Conservation (phyloP, 2,888 invertebrate genomes). For the Drosophila neotestacea region DNA sequence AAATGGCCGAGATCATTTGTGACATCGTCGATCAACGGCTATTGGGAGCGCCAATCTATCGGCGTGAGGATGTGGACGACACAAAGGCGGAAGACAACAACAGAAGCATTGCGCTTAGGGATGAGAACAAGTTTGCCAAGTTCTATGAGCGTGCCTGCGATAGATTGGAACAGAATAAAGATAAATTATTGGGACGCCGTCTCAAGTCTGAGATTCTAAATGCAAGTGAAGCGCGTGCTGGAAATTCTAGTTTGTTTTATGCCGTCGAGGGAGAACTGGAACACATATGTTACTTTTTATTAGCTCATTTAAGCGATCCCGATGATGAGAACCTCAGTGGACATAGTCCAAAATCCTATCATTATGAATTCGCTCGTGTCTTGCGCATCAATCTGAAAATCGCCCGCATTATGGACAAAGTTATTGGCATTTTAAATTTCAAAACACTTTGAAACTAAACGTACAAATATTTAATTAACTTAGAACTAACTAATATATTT, state of each 20-base stretch:
- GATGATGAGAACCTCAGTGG: slow-evolving; percentile 79
- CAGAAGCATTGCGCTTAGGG: slow-evolving; percentile 9
- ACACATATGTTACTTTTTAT: slow-evolving; percentile 80
- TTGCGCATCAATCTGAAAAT: slow-evolving; percentile 75
- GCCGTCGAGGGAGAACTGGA: slow-evolving; percentile 80
- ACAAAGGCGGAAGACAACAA: background rate
- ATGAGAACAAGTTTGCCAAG: slow-evolving; percentile 56
- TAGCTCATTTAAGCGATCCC: slow-evolving; percentile 82
- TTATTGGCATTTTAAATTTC: slow-evolving; percentile 58
- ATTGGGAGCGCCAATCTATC: slow-evolving; percentile 50
- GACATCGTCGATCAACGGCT: slow-evolving; percentile 75
- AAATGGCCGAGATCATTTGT: slow-evolving; percentile 76
- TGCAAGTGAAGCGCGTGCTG: slow-evolving; percentile 76
- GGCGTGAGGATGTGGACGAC: slow-evolving; percentile 29
- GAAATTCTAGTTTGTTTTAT: slow-evolving; percentile 78
- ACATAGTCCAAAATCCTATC: slow-evolving; percentile 76
- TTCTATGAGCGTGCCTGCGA: slow-evolving; percentile 70
- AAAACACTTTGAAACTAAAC: slow-evolving; percentile 26
- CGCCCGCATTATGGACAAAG: slow-evolving; percentile 76
- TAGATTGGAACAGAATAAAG: slow-evolving; percentile 38
- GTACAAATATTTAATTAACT: slow-evolving; percentile 3
- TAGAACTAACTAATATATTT: background rate
- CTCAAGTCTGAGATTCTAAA: slow-evolving; percentile 75
- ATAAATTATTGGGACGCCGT: slow-evolving; percentile 27
- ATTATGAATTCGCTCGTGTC: slow-evolving; percentile 73